Evolutionary conservation across 1,140 invertebrate species (phyloP), one percentile per base, ranked within the genome.

Genomic region (Theocolax elegans): DNA sequence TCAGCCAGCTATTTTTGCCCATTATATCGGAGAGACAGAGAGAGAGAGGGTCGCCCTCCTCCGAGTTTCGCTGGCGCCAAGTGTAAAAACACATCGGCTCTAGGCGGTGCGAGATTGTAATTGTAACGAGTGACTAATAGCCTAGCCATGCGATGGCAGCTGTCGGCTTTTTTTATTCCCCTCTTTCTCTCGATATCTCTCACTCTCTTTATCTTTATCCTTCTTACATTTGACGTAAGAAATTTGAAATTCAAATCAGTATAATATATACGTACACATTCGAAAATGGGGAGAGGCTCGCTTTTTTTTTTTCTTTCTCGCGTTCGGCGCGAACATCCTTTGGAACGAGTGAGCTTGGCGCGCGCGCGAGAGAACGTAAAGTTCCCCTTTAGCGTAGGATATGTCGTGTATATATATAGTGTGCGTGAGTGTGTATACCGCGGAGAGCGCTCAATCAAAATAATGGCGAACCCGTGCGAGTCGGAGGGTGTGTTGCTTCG

Each of bases 1-100:
- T 38, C 44, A 40, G 35, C 54, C 40, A 35, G 65, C 53, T 67
- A 67, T 67, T 67, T 67, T 67, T 27, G 53, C 38, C 53, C 53
- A 48, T 58, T 56, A 48, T 58, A 35, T 67, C 46, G 27, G 17
- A 44, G 40, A 60, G 23, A 27, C 6, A 60, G 21, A 49, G 76
- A 80, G 79, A 79, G 80, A 40, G 9, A 62, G 23, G 27, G 35
- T 15, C 17, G 29, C 38, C 35, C 15, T 3, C 12, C 27, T 54
- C 27, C 27, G 51, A 54, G 42, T 44, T 44, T 35, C 31, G 31
- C 23, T 44, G 38, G 49, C 63, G 49, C 63, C 63, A 67, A 58
- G n/a, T 42, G 44, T 40, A 42, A 51, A 68, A 51, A 27, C 66
- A 40, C 25, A n/a, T n/a, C n/a, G n/a, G n/a, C 21, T 27, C 46